Base-by-base conservation (phyloP, 2,797 vertebrate genomes). In the Scomberomorus guttatus region DNA sequence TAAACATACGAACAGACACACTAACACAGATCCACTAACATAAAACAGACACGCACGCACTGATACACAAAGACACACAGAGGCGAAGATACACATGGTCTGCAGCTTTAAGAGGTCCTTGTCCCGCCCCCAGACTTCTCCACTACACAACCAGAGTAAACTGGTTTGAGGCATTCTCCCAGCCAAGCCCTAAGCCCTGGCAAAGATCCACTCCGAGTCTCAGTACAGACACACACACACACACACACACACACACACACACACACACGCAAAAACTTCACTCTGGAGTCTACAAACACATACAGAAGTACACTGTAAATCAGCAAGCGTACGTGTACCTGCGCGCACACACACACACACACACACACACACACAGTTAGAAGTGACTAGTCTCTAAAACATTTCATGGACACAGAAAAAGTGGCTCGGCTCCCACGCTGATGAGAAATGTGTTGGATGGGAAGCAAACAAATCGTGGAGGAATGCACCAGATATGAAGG, bases 121-220 rank as follows among this genome's bases (percentile, higher is more conserved):
- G 88, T 92, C 92, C 94, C 94, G 80, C 94, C 92, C 89, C 84
- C 90, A 81, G 84, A 90, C 92, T 91, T 91, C 92, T 91, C 89
- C 82, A 82, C 93, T 93, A 90, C 90, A 92, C 88, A 96, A 95
- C 95, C 95, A 96, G 95, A 95, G 90, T 92, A 93, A 96, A 96
- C 95, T 95, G 95, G 95, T 96, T 96, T 95, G 91, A 94, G 92
- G 93, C 87, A 77, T 91, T 93, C 92, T 92, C 88, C 92, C 91
- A 95, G 95, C 95, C 95, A 96, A 95, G 94, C 94, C 95, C 92
- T 92, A 81, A 95, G 88, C 91, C 87, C 91, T 95, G 94, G 95
- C 94, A 93, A 80, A 87, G 80, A 85, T 92, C 89, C 90, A 92
- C 89, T 84, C 66, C 18, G 63, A 89, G 82, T 74, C 87, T 86